A percentile compares a stretch with the other conserved stretches of the same genome.
These are phyloP conservation scores for Hirtodrosophila histrioides DNA, from an alignment of 2,888 invertebrate species.

Conservation along the genomic window DNA sequence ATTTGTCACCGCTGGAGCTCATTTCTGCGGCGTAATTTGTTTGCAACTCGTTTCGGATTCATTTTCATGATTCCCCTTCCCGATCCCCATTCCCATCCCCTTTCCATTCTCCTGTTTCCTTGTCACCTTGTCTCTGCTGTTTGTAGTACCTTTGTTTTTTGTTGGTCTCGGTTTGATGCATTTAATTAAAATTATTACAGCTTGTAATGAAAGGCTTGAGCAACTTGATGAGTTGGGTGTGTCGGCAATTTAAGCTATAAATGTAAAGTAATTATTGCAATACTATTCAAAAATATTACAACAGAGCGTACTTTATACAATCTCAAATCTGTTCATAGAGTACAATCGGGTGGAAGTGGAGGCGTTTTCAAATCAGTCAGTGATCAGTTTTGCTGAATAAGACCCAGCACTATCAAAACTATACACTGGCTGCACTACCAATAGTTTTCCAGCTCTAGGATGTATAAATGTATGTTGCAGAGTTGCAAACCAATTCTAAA, in stretches of 20 bases:
- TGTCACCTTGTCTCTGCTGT: conserved; percentile 23
- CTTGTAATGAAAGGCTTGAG: conserved; percentile 32
- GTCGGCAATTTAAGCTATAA: conserved; percentile 25
- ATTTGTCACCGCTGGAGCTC: conserved; percentile 81
- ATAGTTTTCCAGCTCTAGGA: too few relatives aligned
- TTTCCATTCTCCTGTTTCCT: background rate
- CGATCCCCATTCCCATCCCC: background rate
- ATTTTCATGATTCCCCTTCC: conserved; percentile 27
- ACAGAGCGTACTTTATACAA: too few relatives aligned
- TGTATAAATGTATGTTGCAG: too few relatives aligned
- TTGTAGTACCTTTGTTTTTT: conserved; percentile 41
- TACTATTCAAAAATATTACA: too few relatives aligned
- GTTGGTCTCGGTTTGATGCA: conserved; percentile 50
- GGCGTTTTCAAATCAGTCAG: too few relatives aligned
- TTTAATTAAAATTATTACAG: conserved; percentile 69
- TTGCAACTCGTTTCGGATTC: conserved; percentile 71
- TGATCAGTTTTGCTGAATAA: too few relatives aligned
- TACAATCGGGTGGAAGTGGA: background rate
- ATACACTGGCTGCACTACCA: too few relatives aligned
- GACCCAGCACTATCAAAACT: too few relatives aligned
- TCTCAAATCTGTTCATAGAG: background rate
- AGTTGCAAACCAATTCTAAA: too few relatives aligned
- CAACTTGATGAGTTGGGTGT: conserved; percentile 33
- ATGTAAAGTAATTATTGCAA: conserved; percentile 3
- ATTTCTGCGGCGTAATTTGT: conserved; percentile 78